Percentiles rank a stretch among this genome's conserved stretches.
Evolutionary conservation across 2,797 vertebrate species (phyloP).

Genomic region (Lepus oiostolus): DNA sequence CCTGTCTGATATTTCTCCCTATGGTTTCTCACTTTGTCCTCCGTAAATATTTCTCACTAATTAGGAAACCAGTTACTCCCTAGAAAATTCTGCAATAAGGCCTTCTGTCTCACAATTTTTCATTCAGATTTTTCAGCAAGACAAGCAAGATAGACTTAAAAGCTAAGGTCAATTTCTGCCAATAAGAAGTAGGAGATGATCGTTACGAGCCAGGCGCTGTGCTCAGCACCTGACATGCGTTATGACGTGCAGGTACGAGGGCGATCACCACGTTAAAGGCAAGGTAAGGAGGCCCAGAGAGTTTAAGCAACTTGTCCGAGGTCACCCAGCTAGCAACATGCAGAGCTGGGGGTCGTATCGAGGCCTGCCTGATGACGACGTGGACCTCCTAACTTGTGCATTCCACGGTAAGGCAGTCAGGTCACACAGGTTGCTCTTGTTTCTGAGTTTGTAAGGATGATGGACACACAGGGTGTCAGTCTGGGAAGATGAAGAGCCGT

Average conservation of each 20-base stretch:
- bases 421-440: neutral
- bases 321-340: neutral
- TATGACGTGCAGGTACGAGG: neutral
- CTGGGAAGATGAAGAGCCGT: neutral
- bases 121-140: neutral
- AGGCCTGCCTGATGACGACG: neutral
- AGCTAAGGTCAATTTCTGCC: neutral
- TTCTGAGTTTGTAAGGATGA: neutral
- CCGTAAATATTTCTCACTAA: neutral
- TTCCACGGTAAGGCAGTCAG: neutral
- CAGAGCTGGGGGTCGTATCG: neutral
- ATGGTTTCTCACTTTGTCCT: neutral
- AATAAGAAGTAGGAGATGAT: neutral
- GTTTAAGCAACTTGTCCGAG: neutral
- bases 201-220: neutral
- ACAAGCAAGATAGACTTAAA: slow-evolving; percentile 37
- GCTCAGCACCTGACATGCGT: neutral
- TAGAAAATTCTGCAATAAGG: neutral
- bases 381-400: neutral
- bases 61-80: neutral
- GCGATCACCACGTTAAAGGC: neutral
- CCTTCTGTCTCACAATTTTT: neutral
- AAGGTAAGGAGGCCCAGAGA: neutral
- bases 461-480: neutral
- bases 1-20: neutral